Evolutionary conservation across 2,113 vertebrate species (phyloP).

Genomic region (Daboia siamensis): DNA sequence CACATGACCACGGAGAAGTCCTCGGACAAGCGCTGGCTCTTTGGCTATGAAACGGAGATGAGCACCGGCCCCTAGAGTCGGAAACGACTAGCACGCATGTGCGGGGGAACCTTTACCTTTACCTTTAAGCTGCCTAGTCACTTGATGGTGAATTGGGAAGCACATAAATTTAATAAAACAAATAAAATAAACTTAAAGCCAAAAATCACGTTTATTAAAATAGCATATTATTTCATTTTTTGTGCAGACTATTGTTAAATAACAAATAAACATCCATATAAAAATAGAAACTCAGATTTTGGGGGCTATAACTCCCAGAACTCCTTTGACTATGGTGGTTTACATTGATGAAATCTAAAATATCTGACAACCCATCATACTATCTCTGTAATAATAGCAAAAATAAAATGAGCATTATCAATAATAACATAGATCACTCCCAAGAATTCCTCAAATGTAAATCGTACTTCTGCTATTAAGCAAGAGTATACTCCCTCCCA

Average conservation of each 20-base stretch:
- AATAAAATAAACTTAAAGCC: neutral
- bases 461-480: too few species aligned
- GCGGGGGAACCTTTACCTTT: too few species aligned
- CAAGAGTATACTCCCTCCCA: neutral
- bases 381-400: neutral
- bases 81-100: too few species aligned
- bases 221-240: neutral
- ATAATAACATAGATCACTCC: neutral
- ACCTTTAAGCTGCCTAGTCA: too few species aligned
- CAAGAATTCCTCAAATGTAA: neutral
- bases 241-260: neutral
- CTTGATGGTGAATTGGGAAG: too few species aligned
- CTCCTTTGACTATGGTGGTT: neutral
- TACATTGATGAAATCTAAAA: neutral
- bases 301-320: neutral
- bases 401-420: neutral
- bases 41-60: too few species aligned
- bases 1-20: too few species aligned
- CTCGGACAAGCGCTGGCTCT: too few species aligned
- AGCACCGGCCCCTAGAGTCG: too few species aligned
- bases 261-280: neutral
- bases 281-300: neutral
- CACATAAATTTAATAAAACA: too few species aligned
- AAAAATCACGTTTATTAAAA: neutral
- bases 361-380: neutral